Evolutionary conservation across 2,113 vertebrate genomes (phyloP), one percentile per base, ranked within the genome.

Genomic region (Engystomops pustulosus): DNA sequence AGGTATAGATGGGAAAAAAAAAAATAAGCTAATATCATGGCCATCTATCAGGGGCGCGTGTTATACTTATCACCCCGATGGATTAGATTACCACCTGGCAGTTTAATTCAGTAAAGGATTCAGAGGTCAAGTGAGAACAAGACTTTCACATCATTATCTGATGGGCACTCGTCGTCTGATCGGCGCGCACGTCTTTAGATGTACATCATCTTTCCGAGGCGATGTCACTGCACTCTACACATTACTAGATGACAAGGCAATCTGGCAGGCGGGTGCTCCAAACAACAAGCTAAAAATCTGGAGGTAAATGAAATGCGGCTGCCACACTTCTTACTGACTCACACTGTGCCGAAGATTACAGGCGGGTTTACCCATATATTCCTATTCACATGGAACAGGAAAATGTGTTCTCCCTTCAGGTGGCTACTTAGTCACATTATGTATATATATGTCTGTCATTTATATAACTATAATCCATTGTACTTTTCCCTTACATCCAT

Each of bases 21-120:
- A n/a, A n/a, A n/a, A n/a, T n/a, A n/a, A 53, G 25, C 30, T 23
- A 62, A 30, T 62, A 62, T 30, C 17, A 14, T 23, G 4, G 38
- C 23, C 38, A 25, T 45, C n/a, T 25, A 71, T 71, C 41, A 45
- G 69, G 14, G 38, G 11, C n/a, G 14, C 38, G 17, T 17, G 20
- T 41, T 12, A 30, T 32, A 58, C 49, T 38, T 20, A 77, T 23
- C 49, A 38, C 9, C 20, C 18, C 30, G 5, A 76, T 58, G 32
- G 74, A 77, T 77, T 55, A 58, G 27, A 76, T 49, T 25, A 77
- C 74, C n/a, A 51, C 25, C 74, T 76, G 74, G 74, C 74, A 76
- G 74, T 55, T 23, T 58, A 55, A 58, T 55, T 77, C 49, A 38
- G 49, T 58, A 38, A 77, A 38, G n/a, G 74, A 55, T 15, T 20